Evolutionary conservation across 64 coral and sea anemone species (phyloP), one percentile per base, ranked within the genome.

Genomic region (Trachythela sp.): DNA sequence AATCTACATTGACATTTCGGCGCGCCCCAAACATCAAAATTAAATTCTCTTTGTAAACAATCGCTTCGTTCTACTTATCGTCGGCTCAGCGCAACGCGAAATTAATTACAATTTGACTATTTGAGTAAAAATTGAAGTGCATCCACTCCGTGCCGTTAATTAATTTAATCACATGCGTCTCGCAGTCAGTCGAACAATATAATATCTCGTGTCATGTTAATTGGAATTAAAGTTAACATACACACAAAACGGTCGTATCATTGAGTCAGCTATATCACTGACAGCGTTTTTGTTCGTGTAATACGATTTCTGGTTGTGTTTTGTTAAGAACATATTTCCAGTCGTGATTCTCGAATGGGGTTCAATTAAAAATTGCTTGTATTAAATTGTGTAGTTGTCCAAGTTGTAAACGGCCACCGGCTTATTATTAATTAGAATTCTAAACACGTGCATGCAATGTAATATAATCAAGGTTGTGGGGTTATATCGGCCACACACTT

Each of bases 111-210:
- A 64, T 64, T 64, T 64, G 56, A n/a, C n/a, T n/a, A n/a, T 52
- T 52, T 64, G 56, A 64, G 56, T 64, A 64, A 64, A 64, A 64
- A 20, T 59, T 59, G 54, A 59, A 59, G 54, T 64, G 56, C 56
- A 18, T 26, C 20, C 15, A 10, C 24, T 26, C 56, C 8, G 22
- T n/a, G 26, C 20, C 24, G 8, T 22, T n/a, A 64, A 64, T 64
- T 64, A 64, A 64, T 64, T 64, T 45, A 45, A 45, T 45, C 42
- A 45, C 42, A 11, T 11, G 42, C 11, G 42, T 59, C 26, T 64
- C 20, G 56, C 56, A 27, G 20, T 20, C 5, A 64, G 56, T 18
- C 8, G 26, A 26, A 27, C 56, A 64, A 64, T 64, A 64, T 64
- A 64, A n/a, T 20, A 5, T 27, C 56, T 26, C 56, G 20, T 17